Base-by-base conservation (phyloP, 2,888 invertebrate genomes). In the Calliopum simillimum region DNA sequence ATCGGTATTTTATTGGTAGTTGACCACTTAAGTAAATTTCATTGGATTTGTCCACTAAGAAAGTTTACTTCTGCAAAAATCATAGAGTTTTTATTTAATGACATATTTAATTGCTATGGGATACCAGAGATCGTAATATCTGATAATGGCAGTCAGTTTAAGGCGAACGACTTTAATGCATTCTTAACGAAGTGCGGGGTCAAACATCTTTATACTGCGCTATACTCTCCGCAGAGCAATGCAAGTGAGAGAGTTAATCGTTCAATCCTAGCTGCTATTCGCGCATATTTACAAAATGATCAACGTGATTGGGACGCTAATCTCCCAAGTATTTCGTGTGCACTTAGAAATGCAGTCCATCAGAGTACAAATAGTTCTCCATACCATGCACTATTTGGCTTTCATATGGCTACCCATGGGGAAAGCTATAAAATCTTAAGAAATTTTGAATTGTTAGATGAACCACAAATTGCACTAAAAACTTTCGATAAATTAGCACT, bases 331-430 rank as follows among this genome's bases (percentile, higher is more conserved):
- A n/a, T n/a, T n/a, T n/a, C n/a, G n/a, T n/a, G n/a, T n/a, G n/a
- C 70, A 0, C 43, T 73, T 23, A 46, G 71, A 44, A 73, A 71
- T 41, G 61, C 68, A 2, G 21, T 47, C 0, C 74, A 72, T 23
- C 56, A 41, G 12, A 67, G 71, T 1, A 43, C 70, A 5, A 67
- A 63, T 0, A 67, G 63, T 49, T 69, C 73, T 4, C 71, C 72
- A 5, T 73, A 73, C 56, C 58, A 51, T 41, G 73, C 63, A 0
- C 55, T 73, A 5, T 75, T 75, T 62, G 75, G 70, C 1, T 56
- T 64, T 2, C 68, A 66, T 5, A 71, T 70, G 68, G 66, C 61
- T n/a, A 70, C 64, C 4, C 69, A 69, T 64, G 61, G 59, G 1
- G 62, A 44, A 21, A 43, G 53, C 13, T 72, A 72, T 44, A 69